phyloP scores from a whole-genome alignment of 2,888 invertebrate genomes.

The Schizotus pectinicornis region DNA sequence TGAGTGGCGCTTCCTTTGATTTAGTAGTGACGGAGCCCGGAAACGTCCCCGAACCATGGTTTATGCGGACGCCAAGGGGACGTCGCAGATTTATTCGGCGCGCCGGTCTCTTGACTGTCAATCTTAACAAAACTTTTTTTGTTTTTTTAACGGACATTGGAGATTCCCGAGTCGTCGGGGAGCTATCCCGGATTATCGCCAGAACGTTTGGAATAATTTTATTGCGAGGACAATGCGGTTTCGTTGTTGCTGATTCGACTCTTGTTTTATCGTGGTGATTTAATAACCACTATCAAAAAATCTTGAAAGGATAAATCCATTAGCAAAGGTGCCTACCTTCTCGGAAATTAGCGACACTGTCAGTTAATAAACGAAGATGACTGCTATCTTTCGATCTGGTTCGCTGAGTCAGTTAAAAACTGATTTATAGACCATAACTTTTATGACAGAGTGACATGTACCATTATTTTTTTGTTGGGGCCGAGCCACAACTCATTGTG shows the following conservation, averaged over 20 bases:
- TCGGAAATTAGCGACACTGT: conserved; percentile 35
- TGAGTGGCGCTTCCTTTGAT: conserved; percentile 54
- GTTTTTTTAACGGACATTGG: conserved; percentile 30
- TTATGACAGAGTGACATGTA: conserved; percentile 52
- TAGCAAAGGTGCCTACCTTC: conserved; percentile 25
- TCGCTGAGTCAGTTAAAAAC: conserved; percentile 45
- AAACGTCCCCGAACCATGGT: conserved; percentile 48
- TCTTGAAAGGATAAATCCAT: conserved; percentile 26
- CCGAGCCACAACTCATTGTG: conserved; percentile 48
- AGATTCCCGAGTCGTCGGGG: conserved; percentile 21
- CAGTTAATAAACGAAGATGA: conserved; percentile 31
- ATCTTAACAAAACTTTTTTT: conserved; percentile 46
- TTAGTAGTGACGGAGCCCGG: conserved; percentile 49
- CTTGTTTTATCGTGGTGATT: conserved; percentile 20
- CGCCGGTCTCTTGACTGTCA: conserved; percentile 56
- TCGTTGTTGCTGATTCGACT: conserved; percentile 14
- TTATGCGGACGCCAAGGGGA: conserved; percentile 48
- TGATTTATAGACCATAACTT: conserved; percentile 54
- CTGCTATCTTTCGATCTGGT: conserved; percentile 39
- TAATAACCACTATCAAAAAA: conserved; percentile 28
- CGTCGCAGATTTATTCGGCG: conserved; percentile 53
- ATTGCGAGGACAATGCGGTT: not conserved
- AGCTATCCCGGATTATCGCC: conserved; percentile 16
- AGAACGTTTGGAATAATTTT: conserved; percentile 12
- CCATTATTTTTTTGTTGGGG: conserved; percentile 49